Evolutionary conservation across 2,113 vertebrate genomes (phyloP).

Genomic region (Polyodon spathula): DNA sequence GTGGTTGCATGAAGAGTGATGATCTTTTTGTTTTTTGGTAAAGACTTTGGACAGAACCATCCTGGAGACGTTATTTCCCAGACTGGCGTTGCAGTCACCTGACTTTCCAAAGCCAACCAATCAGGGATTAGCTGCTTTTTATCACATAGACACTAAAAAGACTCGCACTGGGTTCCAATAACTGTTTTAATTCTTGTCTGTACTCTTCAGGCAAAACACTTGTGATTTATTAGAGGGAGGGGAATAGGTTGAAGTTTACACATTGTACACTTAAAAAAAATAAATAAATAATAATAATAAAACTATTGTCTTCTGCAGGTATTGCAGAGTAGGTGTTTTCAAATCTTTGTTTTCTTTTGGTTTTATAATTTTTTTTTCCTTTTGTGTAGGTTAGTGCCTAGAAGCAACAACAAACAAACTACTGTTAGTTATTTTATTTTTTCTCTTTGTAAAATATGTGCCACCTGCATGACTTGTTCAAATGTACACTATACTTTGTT

Average conservation of each 20-base stretch:
- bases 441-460: slow-evolving; percentile 48
- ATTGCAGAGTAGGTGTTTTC: slow-evolving; percentile 28
- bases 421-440: slow-evolving; percentile 41
- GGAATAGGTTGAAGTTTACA: slow-evolving; percentile 25
- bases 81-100: slow-evolving; percentile 55
- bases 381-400: slow-evolving; percentile 33
- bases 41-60: too few species aligned
- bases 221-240: slow-evolving; percentile 23
- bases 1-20: too few species aligned
- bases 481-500: slow-evolving; percentile 39
- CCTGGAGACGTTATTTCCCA: slow-evolving; percentile 40
- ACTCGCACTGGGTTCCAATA: slow-evolving; percentile 11
- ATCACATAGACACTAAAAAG: too few species aligned
- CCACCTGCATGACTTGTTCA: slow-evolving; percentile 66
- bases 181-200: slow-evolving; percentile 26
- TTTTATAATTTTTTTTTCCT: slow-evolving; percentile 29
- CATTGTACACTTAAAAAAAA: background rate
- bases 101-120: slow-evolving; percentile 67
- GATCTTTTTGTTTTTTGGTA: too few species aligned
- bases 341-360: slow-evolving; percentile 39
- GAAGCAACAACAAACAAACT: slow-evolving; percentile 41
- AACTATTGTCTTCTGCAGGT: background rate
- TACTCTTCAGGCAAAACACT: slow-evolving; percentile 15
- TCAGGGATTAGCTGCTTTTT: slow-evolving; percentile 59
- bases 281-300: background rate